phyloP scores from a whole-genome alignment of 1,140 invertebrate genomes.

The Drosophila virilis region DNA sequence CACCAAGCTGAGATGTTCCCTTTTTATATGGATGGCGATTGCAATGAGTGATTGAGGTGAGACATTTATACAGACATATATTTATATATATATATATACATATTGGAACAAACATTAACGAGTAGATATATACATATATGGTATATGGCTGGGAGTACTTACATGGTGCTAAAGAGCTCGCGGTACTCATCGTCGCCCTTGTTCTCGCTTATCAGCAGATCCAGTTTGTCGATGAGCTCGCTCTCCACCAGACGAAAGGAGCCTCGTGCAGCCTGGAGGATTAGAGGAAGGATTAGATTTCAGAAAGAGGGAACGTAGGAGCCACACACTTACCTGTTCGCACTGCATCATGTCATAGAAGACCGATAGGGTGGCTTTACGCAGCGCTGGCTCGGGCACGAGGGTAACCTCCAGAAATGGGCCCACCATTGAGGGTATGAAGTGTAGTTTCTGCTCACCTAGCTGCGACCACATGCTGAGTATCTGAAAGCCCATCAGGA shows the following conservation, averaged over 20 bases:
- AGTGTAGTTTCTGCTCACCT: slow-evolving; percentile 91
- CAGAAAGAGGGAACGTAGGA: background rate
- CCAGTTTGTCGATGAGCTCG: slow-evolving; percentile 96
- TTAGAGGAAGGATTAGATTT: background rate
- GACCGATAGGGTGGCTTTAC: slow-evolving; percentile 96
- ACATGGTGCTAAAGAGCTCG: slow-evolving; percentile 97
- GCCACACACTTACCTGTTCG: slow-evolving; percentile 88
- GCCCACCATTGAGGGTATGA: slow-evolving; percentile 97
- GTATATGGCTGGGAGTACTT: slow-evolving; percentile 85
- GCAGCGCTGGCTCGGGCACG: slow-evolving; percentile 93
- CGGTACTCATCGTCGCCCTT: slow-evolving; percentile 97
- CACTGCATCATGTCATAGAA: slow-evolving; percentile 99
- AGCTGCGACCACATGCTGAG: slow-evolving; percentile 97
- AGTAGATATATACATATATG: slow-evolving; percentile 30
- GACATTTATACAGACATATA: slow-evolving; percentile 60
- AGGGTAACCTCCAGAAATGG: slow-evolving; percentile 97
- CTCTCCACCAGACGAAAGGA: slow-evolving; percentile 94
- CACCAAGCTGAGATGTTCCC: slow-evolving; percentile 96
- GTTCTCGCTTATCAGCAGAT: slow-evolving; percentile 95
- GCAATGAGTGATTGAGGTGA: slow-evolving; percentile 74
- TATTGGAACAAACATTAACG: slow-evolving; percentile 50
- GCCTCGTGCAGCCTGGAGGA: slow-evolving; percentile 78
- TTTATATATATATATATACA: slow-evolving; percentile 43
- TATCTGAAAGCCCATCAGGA: slow-evolving; percentile 96
- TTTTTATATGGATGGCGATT: slow-evolving; percentile 84